These are phyloP conservation scores for Paralinhomoeus sp. DNA, from an alignment of 2,888 invertebrate species.

Conservation along the genomic window DNA sequence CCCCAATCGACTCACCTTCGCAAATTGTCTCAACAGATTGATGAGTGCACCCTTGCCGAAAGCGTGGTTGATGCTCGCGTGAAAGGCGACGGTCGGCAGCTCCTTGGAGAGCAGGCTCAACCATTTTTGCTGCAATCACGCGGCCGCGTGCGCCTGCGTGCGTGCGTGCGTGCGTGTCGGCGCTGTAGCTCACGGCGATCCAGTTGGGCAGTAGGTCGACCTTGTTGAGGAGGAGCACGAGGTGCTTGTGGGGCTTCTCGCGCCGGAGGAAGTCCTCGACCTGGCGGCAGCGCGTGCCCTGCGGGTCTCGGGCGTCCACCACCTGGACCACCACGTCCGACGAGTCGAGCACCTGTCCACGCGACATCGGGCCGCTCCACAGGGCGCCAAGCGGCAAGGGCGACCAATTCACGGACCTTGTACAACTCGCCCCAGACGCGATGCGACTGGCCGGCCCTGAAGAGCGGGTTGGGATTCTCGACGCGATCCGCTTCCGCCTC, in stretches of 20 bases:
- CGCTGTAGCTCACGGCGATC: slow-evolving; percentile 45
- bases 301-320: slow-evolving; percentile 84
- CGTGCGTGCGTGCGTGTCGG: neutral
- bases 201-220: slow-evolving; percentile 68
- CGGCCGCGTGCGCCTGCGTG: no score
- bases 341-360: slow-evolving; percentile 53
- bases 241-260: slow-evolving; percentile 87
- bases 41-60: slow-evolving; percentile 95
- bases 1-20: slow-evolving; percentile 35
- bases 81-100: slow-evolving; percentile 91
- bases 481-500: slow-evolving; percentile 46
- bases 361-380: no score
- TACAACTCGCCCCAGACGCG: slow-evolving; percentile 97
- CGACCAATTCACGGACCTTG: slow-evolving; percentile 42
- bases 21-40: slow-evolving; percentile 78
- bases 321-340: slow-evolving; percentile 89
- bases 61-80: slow-evolving; percentile 90
- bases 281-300: slow-evolving; percentile 76
- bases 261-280: slow-evolving; percentile 72
- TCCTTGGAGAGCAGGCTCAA: slow-evolving; percentile 74
- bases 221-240: slow-evolving; percentile 90
- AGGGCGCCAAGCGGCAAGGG: no score
- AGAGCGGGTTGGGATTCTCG: slow-evolving; percentile 70
- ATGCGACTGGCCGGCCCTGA: slow-evolving; percentile 80
- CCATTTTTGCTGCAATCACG: slow-evolving; percentile 55